Base-by-base conservation (phyloP, 2,797 vertebrate genomes). In the Phataginus tetradactyla region DNA sequence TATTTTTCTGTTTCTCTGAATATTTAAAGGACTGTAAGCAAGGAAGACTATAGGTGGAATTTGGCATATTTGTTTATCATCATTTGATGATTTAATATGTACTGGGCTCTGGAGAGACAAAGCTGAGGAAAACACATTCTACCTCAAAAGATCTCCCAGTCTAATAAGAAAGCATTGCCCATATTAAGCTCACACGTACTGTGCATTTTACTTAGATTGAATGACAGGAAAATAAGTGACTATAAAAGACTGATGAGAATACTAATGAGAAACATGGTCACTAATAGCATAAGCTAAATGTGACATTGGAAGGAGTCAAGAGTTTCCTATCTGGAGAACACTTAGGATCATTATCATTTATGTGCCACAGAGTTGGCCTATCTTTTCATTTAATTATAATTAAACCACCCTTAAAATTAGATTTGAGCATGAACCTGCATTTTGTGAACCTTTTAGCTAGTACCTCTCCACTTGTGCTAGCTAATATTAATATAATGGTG, bases 1-100 rank as follows among this genome's bases (percentile, higher is more conserved):
- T 97, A 95, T 94, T 78, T 88, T 68, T 89, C 32, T 27, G 37
- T 69, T 89, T 95, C 66, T 92, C 37, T 86, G 5, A 39, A 32
- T 55, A 88, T 39, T 57, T 94, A 87, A 90, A 86, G n/a, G n/a
- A 45, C 61, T 63, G 0, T 39, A 45, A 84, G 17, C 12, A 1
- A 90, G 63, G 53, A 87, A 64, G 11, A 71, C 45, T 61, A 64
- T 91, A 75, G 79, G 74, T 86, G 20, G 23, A 83, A 86, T 94
- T 86, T 83, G 87, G 8, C 42, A 29, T 93, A 49, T 79, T 57
- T 87, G 15, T 78, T 90, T 92, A 83, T 79, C 59, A 88, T 93
- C 90, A 15, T 71, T 80, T 57, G 45, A n/a, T 77, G 57, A 86
- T 75, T 90, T 74, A 59, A 39, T 59, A 92, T n/a, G 2, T 77